phyloP scores from a whole-genome alignment of 1,140 invertebrate genomes.

The Drosophila takahashii region DNA sequence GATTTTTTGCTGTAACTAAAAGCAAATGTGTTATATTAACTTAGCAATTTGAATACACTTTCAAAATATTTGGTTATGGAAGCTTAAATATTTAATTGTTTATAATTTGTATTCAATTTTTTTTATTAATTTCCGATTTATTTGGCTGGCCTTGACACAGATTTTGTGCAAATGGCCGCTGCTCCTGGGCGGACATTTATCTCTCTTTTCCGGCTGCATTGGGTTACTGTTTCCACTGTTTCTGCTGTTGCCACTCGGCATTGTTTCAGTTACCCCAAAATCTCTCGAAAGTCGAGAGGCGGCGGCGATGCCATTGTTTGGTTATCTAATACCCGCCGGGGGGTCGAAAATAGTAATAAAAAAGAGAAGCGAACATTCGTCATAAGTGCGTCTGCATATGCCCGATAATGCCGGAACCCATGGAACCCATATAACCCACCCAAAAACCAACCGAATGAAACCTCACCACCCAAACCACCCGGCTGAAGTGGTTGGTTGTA shows the following conservation, averaged over 20 bases:
- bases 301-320: constrained; percentile 57
- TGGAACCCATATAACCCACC: not conserved
- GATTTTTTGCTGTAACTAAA: too few relatives aligned
- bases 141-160: constrained; percentile 17
- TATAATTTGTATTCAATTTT: too few relatives aligned
- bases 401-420: constrained; percentile 56
- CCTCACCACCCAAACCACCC: constrained; percentile 6
- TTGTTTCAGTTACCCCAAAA: constrained; percentile 14
- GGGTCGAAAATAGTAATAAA: constrained; percentile 28
- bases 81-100: too few relatives aligned
- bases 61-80: too few relatives aligned
- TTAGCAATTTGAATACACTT: too few relatives aligned
- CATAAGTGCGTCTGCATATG: constrained; percentile 70
- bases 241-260: constrained; percentile 12
- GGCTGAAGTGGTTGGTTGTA: constrained; percentile 77
- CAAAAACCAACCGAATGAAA: not conserved
- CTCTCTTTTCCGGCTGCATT: not conserved
- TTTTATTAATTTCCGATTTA: not conserved
- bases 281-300: constrained; percentile 21
- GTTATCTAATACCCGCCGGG: constrained; percentile 65
- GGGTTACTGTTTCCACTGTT: constrained; percentile 10
- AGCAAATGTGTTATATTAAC: too few relatives aligned
- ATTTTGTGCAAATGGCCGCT: constrained; percentile 26
- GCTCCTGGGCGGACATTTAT: not conserved
- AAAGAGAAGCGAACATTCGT: constrained; percentile 43